phyloP scores from a whole-genome alignment of 2,113 vertebrate species.

The Genyomyrus donnyi region DNA sequence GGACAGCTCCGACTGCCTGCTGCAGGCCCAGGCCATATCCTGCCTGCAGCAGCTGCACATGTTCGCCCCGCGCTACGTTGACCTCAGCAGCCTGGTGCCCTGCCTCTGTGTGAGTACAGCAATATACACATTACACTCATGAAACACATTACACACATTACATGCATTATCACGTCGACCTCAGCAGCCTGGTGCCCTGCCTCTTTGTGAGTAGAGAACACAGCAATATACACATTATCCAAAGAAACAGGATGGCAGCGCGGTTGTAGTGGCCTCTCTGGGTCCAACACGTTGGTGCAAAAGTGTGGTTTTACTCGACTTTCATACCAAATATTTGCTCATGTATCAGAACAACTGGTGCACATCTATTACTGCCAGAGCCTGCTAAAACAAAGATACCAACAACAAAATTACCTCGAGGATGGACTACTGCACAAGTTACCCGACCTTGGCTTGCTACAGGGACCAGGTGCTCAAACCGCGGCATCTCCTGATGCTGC shows the following conservation, averaged over 20 bases:
- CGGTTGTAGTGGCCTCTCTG: neutral
- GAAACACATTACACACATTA: neutral
- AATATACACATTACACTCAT: neutral
- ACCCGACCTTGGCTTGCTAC: neutral
- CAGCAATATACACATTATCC: neutral
- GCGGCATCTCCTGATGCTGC: neutral
- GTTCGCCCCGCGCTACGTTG: conserved; percentile 82
- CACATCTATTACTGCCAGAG: neutral
- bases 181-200: conserved; percentile 73
- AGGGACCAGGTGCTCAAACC: neutral
- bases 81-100: conserved; percentile 76
- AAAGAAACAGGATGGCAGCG: neutral
- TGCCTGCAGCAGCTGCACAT: conserved; percentile 95
- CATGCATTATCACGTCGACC: conserved; percentile 58
- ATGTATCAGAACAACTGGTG: neutral
- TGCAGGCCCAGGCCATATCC: conserved; percentile 79
- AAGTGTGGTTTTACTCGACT: neutral
- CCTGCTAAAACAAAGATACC: neutral
- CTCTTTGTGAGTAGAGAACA: conserved; percentile 77
- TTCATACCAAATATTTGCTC: neutral
- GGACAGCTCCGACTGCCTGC: conserved; percentile 73
- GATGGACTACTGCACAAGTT: neutral
- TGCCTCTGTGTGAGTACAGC: conserved; percentile 80
- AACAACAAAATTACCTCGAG: neutral
- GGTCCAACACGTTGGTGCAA: neutral